Evolutionary conservation across 2,797 vertebrate species (phyloP).

Genomic region (Oryzias sinensis): DNA sequence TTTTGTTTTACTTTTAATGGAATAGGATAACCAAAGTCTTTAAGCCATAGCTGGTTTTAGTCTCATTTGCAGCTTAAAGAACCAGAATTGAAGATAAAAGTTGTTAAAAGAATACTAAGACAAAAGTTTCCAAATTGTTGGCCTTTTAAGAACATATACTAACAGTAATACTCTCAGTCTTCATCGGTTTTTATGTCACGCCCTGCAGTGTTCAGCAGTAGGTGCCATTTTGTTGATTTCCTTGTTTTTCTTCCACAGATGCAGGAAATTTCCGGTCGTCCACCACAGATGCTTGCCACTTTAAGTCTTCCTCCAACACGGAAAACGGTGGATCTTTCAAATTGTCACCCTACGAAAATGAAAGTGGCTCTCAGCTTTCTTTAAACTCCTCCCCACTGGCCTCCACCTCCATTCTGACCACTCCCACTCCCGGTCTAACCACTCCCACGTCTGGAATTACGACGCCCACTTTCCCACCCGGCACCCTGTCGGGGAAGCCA

Average conservation of each 20-base stretch:
- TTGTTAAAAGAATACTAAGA: too few relatives aligned
- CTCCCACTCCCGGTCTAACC: conserved; percentile 78
- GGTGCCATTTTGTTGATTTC: conserved; percentile 4
- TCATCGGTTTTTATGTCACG: too few relatives aligned
- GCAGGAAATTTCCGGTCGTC: conserved; percentile 59
- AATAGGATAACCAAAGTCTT: too few relatives aligned
- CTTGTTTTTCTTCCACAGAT: conserved; percentile 37
- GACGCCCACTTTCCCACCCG: conserved; percentile 83
- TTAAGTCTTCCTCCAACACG: conserved; percentile 69
- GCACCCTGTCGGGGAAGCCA: conserved; percentile 86
- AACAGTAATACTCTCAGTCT: too few relatives aligned
- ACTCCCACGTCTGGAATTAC: conserved; percentile 82
- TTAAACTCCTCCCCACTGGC: conserved; percentile 83
- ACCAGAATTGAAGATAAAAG: too few relatives aligned
- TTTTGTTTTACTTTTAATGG: too few relatives aligned
- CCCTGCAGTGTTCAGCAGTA: neutral
- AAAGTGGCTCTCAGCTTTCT: conserved; percentile 70
- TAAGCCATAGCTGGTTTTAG: too few relatives aligned
- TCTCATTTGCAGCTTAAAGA: too few relatives aligned
- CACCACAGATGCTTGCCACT: conserved; percentile 81
- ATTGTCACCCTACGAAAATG: conserved; percentile 80
- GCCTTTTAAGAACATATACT: too few relatives aligned
- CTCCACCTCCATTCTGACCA: conserved; percentile 88
- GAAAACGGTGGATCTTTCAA: conserved; percentile 63
- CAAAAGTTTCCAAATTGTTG: too few relatives aligned